Evolutionary conservation across 2,888 invertebrate species (phyloP), one percentile per base, ranked within the genome.

Genomic region (Nomada ferruginata): DNA sequence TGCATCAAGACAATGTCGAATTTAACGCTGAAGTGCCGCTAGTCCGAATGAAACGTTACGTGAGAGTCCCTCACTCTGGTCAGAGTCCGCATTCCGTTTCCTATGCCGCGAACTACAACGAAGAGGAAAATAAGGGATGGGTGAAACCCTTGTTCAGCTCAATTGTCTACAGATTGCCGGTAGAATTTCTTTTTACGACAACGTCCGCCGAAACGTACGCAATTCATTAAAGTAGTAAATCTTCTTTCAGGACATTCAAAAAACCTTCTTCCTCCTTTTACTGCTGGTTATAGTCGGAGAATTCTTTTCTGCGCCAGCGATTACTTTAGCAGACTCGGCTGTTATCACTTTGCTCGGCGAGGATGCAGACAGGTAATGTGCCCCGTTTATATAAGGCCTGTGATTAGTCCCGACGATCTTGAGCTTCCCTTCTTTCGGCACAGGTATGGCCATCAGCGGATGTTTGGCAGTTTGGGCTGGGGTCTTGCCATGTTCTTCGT

Each of bases 401-500:
- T 13, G 61, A 13, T n/a, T 18, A 2, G 15, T 13, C n/a, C 15
- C 13, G 7, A 18, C 11, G 20, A 57, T 15, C 13, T 59, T 3
- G 53, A 55, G 20, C 20, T 60, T 71, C 3, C 10, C 36, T 11
- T 47, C 2, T 53, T 23, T 26, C 5, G 26, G 20, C 11, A 20
- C 85, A 95, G 97, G 88, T 98, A 99, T 93, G 99, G 99, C 0
- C 97, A 98, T 91, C 99, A 99, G 94, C 96, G 99, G 88, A 99
- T 99, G 98, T 99, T 99, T 92, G 99, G 99, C 2, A 99, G 98
- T 23, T 95, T 99, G 76, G 99, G 99, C 61, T 99, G 99, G 99
- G 99, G 98, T 44, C 95, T 99, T 89, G 97, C 99, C 63, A 99
- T 99, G 99, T 99, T 99, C 94, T 97, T 99, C 93, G 98, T 99